phyloP scores from a whole-genome alignment of 2,113 vertebrate species.

The Lycaon pictus region DNA sequence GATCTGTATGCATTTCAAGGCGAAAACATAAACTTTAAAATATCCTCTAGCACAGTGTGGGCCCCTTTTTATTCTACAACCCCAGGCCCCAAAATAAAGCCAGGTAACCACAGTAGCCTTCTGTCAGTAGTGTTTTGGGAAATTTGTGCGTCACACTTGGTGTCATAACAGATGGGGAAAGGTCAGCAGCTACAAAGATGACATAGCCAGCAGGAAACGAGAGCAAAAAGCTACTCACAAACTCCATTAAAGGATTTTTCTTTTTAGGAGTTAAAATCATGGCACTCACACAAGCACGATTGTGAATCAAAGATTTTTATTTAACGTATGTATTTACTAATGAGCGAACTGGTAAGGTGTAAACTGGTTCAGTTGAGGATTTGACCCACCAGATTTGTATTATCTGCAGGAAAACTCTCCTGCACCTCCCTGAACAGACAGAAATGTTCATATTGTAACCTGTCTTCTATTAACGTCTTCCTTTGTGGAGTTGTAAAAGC shows the following conservation, averaged over 20 bases:
- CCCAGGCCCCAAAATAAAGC: neutral
- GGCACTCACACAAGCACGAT: neutral
- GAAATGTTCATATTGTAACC: rapidly evolving
- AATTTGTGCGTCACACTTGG: neutral
- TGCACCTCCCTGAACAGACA: rapidly evolving
- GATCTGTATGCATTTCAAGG: neutral
- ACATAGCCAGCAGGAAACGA: neutral
- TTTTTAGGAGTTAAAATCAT: neutral
- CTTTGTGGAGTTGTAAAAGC: rapidly evolving
- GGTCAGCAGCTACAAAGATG: neutral
- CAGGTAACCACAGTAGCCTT: too few relatives aligned
- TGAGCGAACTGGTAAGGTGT: neutral
- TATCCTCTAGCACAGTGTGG: neutral
- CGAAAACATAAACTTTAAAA: neutral
- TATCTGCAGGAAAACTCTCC: rapidly evolving
- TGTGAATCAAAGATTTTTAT: neutral
- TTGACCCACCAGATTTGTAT: neutral
- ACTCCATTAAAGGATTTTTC: neutral
- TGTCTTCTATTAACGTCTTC: neutral
- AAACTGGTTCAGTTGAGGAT: neutral
- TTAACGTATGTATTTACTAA: neutral
- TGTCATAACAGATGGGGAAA: neutral
- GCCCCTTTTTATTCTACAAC: rapidly evolving
- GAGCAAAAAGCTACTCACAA: neutral
- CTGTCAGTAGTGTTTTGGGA: neutral